These are phyloP conservation scores for Empidonax alnorum DNA, from an alignment of 2,113 vertebrate genomes.

Conservation along the genomic window DNA sequence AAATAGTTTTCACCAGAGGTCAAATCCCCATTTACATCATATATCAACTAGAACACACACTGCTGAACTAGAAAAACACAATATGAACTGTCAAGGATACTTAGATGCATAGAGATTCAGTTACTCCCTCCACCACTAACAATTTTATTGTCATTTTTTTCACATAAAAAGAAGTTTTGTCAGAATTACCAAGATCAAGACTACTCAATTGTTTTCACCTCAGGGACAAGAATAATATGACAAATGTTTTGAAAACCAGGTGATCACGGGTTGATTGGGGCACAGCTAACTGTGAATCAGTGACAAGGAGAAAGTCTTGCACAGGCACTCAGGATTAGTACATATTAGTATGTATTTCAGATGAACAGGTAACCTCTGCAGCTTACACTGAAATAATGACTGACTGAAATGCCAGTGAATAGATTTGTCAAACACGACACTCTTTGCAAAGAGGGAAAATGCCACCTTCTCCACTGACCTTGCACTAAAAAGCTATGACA, in stretches of 20 bases:
- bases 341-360: background rate
- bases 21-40: background rate
- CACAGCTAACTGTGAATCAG: background rate
- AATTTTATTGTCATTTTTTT: background rate
- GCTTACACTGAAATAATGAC: background rate
- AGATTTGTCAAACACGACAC: background rate
- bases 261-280: background rate
- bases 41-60: background rate
- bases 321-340: background rate
- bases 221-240: background rate
- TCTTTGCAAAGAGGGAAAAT: background rate
- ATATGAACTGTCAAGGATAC: background rate
- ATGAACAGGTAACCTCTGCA: background rate
- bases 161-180: background rate
- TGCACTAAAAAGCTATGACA: background rate
- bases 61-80: background rate
- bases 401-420: background rate
- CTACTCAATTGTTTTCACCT: background rate
- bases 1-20: background rate
- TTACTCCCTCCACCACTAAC: background rate
- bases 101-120: slow-evolving; percentile 1
- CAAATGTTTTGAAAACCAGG: background rate
- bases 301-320: background rate
- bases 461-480: background rate
- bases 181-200: background rate